Base-by-base conservation (phyloP, 1,140 invertebrate genomes). In the Cydia fagiglandana region DNA sequence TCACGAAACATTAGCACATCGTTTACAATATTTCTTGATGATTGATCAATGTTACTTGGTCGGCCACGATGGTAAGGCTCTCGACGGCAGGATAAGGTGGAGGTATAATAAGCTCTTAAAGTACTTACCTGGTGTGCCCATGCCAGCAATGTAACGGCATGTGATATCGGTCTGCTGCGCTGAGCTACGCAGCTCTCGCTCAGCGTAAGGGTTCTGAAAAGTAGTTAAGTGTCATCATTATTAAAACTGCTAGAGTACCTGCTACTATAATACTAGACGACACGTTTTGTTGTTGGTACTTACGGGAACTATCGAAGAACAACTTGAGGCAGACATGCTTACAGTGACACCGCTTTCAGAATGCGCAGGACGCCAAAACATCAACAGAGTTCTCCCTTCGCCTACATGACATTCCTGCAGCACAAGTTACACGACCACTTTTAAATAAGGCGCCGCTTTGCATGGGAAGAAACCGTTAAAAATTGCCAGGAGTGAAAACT, bases 121-220 rank as follows among this genome's bases (percentile, higher is more conserved):
- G 10, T 53, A 89, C n/a, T n/a, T n/a, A n/a, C 88, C 86, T 83
- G 87, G 86, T 66, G 88, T 85, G 7, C 83, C 75, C 45, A 84
- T 75, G 7, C 83, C 84, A 0, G 86, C 83, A 4, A 86, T 81
- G 53, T 82, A 82, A 4, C 89, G 79, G 68, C 88, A 91, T 76
- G 83, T 91, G 66, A 91, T 91, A 9, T 91, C 89, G 0, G 89
- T 92, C 77, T 92, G 89, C 75, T 91, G 89, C 0, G 86, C 85
- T 12, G 79, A 84, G 45, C 87, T 87, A 0, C 88, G 86, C 75
- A 91, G 76, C 12, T 90, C 88, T 28, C 80, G 81, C 0, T 87
- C 85, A 17, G 82, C 30, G 61, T 70, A 64, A 45, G 77, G 75
- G 24, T 64, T 47, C 56, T 61, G 56, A 41, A 10, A 10, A 10